A percentile compares a stretch with the other conserved stretches of the same genome.
Conservation (phyloP, 2,888 invertebrate species). For the Apotomis betuletana region DNA sequence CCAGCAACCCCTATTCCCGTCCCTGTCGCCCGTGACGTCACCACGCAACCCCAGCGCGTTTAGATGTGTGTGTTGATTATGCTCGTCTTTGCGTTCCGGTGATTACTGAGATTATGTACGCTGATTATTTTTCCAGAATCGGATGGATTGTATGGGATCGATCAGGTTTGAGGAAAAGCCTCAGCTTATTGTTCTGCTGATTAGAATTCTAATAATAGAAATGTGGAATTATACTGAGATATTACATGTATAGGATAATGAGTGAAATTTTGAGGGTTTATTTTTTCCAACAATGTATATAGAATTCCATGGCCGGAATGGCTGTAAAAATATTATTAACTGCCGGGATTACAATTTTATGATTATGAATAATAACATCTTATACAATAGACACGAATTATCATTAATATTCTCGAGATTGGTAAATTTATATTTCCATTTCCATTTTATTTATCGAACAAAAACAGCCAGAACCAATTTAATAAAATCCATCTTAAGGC, state of each 20-base stretch:
- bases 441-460: neutral
- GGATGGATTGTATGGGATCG: constrained; percentile 22
- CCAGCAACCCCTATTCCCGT: constrained; percentile 48
- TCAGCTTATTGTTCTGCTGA: neutral
- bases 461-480: constrained; percentile 13
- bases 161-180: constrained; percentile 5
- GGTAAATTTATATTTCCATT: too few relatives aligned
- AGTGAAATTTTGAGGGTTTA: too few relatives aligned
- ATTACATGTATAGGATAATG: too few relatives aligned
- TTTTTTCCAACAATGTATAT: too few relatives aligned
- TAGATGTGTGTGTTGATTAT: constrained; percentile 63
- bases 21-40: constrained; percentile 76
- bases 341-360: too few relatives aligned
- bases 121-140: constrained; percentile 57
- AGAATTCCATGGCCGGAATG: too few relatives aligned
- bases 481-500: constrained; percentile 21
- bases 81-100: constrained; percentile 52
- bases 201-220: neutral
- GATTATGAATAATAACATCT: too few relatives aligned
- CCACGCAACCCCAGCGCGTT: constrained; percentile 63
- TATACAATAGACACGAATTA: too few relatives aligned
- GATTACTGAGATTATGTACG: constrained; percentile 50
- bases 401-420: too few relatives aligned
- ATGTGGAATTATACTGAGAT: neutral
- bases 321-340: too few relatives aligned